These are phyloP conservation scores for Peromyscus nudipes DNA, from an alignment of 2,797 vertebrate genomes.

Conservation along the genomic window DNA sequence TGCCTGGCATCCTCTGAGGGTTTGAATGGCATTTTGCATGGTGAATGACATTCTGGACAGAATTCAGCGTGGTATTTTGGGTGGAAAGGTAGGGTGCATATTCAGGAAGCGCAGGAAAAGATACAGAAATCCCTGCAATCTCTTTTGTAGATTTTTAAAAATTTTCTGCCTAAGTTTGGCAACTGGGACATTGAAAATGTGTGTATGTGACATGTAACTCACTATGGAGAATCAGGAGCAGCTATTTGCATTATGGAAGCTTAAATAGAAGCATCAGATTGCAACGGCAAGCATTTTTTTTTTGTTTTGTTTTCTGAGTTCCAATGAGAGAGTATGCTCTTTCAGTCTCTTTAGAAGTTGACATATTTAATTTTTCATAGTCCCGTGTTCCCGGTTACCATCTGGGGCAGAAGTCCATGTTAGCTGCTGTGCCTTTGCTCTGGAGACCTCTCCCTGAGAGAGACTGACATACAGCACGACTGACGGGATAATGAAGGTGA, in stretches of 20 bases:
- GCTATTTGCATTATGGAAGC: not conserved
- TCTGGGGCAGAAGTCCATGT: not conserved
- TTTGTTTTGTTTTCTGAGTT: conserved; percentile 15
- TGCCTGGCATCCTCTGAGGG: not conserved
- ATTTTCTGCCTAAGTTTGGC: not conserved
- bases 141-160: not conserved
- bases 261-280: not conserved
- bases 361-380: not conserved
- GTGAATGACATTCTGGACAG: not conserved
- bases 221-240: not conserved
- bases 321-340: not conserved
- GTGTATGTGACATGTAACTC: not conserved
- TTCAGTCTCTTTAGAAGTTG: not conserved
- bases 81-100: not conserved
- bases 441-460: not conserved
- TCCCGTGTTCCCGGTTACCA: not conserved
- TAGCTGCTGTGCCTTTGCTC: not conserved
- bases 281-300: not conserved
- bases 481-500: not conserved
- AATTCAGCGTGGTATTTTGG: not conserved
- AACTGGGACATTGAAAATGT: not conserved
- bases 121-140: not conserved
- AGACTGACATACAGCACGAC: not conserved
- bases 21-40: not conserved
- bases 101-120: not conserved